Percentiles rank a stretch among this genome's conserved stretches.
Evolutionary conservation across 2,888 invertebrate species (phyloP).

Genomic region (Clivina fossor): DNA sequence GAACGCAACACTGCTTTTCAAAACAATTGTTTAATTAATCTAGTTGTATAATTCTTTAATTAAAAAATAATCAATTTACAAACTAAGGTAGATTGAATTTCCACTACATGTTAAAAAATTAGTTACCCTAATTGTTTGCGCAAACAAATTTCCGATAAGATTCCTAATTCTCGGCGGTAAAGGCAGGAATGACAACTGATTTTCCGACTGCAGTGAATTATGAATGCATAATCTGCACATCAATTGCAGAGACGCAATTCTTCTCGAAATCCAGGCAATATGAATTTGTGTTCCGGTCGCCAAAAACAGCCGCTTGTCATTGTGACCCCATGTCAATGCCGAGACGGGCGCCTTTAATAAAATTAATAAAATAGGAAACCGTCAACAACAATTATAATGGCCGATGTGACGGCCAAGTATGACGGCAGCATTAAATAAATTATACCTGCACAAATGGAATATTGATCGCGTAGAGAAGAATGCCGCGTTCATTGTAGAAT

Average conservation of each 20-base stretch:
- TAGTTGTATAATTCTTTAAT: conserved; percentile 13
- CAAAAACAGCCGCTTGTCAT: conserved; percentile 91
- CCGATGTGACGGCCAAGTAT: neutral
- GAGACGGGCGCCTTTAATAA: conserved; percentile 74
- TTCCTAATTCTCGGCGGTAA: conserved; percentile 85
- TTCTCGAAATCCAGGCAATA: conserved; percentile 89
- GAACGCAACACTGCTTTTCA: conserved; percentile 82
- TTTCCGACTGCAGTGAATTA: conserved; percentile 72
- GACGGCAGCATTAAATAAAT: conserved; percentile 6
- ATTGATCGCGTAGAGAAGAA: conserved; percentile 75
- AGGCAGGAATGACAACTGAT: conserved; percentile 75
- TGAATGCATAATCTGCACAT: conserved; percentile 83
- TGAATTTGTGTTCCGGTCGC: conserved; percentile 90
- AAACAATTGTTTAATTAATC: no score
- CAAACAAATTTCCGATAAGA: conserved; percentile 82
- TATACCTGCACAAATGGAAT: conserved; percentile 76
- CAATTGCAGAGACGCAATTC: conserved; percentile 87
- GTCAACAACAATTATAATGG: conserved; percentile 11
- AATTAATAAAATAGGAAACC: conserved; percentile 27
- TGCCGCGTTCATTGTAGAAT: conserved; percentile 87
- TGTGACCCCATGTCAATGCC: conserved; percentile 98
- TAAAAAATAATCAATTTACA: neutral
- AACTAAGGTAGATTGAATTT: conserved; percentile 2
- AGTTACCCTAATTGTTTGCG: conserved; percentile 88
- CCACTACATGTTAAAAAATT: neutral